A percentile compares a stretch with the other conserved stretches of the same genome.
phyloP scores from a whole-genome alignment of 2,113 vertebrate species.

The Herpetotheres cachinnans region DNA sequence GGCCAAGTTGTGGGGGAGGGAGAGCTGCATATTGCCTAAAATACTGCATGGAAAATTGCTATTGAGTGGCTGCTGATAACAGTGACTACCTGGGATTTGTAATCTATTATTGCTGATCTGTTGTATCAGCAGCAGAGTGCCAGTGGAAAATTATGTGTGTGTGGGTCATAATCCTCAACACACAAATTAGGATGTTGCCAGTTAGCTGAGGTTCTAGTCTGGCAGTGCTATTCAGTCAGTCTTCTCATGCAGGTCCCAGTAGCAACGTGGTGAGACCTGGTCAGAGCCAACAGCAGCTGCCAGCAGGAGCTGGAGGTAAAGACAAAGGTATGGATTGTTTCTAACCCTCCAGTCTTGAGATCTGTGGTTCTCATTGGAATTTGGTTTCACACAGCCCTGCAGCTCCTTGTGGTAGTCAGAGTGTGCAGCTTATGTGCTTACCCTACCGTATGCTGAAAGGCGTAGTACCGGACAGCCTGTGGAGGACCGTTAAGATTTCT shows the following conservation, averaged over 20 bases:
- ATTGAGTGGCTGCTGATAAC: neutral
- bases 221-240: neutral
- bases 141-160: fast-evolving
- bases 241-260: neutral
- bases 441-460: neutral
- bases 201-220: neutral
- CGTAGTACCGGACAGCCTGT: fast-evolving
- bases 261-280: neutral
- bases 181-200: neutral
- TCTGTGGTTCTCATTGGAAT: neutral
- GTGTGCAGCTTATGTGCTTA: neutral
- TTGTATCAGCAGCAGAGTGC: neutral
- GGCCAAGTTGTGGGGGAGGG: neutral
- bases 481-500: neutral
- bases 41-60: neutral
- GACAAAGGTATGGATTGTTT: neutral
- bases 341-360: neutral
- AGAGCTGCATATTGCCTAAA: neutral
- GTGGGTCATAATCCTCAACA: neutral
- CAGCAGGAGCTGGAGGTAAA: neutral
- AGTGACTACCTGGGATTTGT: neutral
- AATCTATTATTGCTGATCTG: neutral
- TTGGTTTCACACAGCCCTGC: neutral
- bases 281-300: neutral
- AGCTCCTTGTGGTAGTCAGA: neutral